Evolutionary conservation across 1,140 invertebrate genomes (phyloP).

Genomic region (Mylabris phalerata): DNA sequence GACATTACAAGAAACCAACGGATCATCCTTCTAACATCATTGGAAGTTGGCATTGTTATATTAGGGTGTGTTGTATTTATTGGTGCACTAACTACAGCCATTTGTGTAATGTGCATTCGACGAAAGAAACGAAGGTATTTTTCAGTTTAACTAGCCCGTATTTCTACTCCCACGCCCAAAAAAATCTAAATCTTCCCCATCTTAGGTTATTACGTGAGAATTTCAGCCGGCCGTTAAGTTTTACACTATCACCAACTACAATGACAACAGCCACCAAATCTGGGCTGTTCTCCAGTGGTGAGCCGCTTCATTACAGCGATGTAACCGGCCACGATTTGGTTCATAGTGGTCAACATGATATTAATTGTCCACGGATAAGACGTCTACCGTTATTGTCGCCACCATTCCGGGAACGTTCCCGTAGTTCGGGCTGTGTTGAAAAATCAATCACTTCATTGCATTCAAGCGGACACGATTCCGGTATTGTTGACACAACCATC

Average conservation of each 20-base stretch:
- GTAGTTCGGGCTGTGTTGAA: constrained; percentile 45
- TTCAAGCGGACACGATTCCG: constrained; percentile 73
- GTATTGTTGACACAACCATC: constrained; percentile 52
- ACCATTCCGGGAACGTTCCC: constrained; percentile 25
- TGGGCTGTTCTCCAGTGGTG: constrained; percentile 33
- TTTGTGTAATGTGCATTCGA: constrained; percentile 68
- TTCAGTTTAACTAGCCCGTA: too few relatives aligned
- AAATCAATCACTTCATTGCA: constrained; percentile 67
- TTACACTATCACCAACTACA: constrained; percentile 23
- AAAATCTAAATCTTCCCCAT: not conserved
- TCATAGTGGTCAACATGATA: constrained; percentile 27
- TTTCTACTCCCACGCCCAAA: too few relatives aligned
- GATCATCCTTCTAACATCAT: constrained; percentile 54
- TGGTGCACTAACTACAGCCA: constrained; percentile 65
- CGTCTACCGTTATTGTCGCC: not conserved
- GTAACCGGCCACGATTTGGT: constrained; percentile 15
- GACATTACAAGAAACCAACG: constrained; percentile 43
- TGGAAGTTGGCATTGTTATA: constrained; percentile 72
- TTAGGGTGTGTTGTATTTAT: constrained; percentile 71
- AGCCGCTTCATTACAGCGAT: constrained; percentile 34
- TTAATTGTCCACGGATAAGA: constrained; percentile 26
- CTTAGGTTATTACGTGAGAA: constrained; percentile 28
- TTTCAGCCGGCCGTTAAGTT: constrained; percentile 33
- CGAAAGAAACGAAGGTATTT: constrained; percentile 49
- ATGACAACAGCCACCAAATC: constrained; percentile 26